Base-by-base conservation (phyloP, 2,888 invertebrate species). In the Portevinia maculata region DNA sequence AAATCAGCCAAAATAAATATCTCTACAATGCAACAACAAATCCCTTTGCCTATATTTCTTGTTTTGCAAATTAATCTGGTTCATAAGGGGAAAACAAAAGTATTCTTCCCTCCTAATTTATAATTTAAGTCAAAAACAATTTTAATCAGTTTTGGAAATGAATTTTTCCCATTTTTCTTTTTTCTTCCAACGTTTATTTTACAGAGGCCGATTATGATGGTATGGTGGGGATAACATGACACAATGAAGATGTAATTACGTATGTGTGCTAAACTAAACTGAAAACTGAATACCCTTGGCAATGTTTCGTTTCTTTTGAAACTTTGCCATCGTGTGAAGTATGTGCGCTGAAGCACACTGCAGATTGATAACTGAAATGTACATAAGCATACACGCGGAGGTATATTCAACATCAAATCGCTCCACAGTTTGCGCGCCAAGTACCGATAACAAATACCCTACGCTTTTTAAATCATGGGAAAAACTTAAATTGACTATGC, bases 131-230 rank as follows among this genome's bases (percentile, higher is more conserved):
- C 21, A 70, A 52, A 50, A 44, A 4, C 46, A 69, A 79, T 84
- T 79, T 85, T 91, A 90, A 91, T 91, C 91, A 91, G 91, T 91
- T 91, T 91, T 91, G 91, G 84, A 81, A 76, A 84, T 76, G 44
- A 75, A 84, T 76, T 87, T 24, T 88, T 85, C 84, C 85, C 84
- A 55, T 87, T 86, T 86, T 90, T 90, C 89, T 87, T 86, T 91
- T 91, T 91, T 91, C 91, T 91, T 90, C 92, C 86, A 86, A 86
- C 87, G 79, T 87, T 86, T 87, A 86, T 90, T 90, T 90, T 95
- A 94, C 95, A 95, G 95, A 95, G 95, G 95, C 95, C 95, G 95
- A 94, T 94, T 88, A 89, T 90, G 88, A 89, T 90, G 94, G 89
- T 88, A 95, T 94, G 93, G 93, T 90, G 90, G 90, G 90, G 90